A percentile compares a stretch with the other conserved stretches of the same genome.
phyloP scores from a whole-genome alignment of 2,797 vertebrate genomes.

The Denticeps clupeoides region DNA sequence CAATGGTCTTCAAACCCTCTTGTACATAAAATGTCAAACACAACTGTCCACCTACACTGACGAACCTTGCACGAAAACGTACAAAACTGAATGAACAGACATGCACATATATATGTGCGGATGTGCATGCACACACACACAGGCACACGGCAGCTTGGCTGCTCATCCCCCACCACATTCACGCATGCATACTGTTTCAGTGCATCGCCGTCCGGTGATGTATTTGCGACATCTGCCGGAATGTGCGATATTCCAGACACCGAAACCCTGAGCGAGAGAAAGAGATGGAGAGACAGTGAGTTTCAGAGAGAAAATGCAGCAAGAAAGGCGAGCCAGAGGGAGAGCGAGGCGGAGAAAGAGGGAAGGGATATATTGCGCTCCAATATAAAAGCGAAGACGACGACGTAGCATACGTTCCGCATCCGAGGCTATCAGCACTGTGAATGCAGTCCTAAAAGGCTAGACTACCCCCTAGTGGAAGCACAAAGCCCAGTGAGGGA shows the following conservation, averaged over 20 bases:
- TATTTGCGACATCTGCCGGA: conserved; percentile 99
- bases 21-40: too few species aligned
- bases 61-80: too few species aligned
- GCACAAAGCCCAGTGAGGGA: conserved; percentile 67
- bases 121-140: conserved; percentile 8
- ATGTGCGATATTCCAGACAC: conserved; percentile 59
- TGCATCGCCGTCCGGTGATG: conserved; percentile 74
- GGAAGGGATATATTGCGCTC: conserved; percentile 27
- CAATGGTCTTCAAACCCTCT: too few species aligned
- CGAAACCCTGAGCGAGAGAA: conserved; percentile 28
- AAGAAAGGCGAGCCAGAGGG: conserved; percentile 11
- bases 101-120: too few species aligned
- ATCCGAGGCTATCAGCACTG: conserved; percentile 55
- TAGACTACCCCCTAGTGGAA: conserved; percentile 90
- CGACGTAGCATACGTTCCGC: conserved; percentile 38
- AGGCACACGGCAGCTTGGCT: conserved; percentile 37
- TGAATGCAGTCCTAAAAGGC: conserved; percentile 75
- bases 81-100: too few species aligned
- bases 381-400: conserved; percentile 7
- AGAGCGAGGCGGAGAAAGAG: conserved; percentile 20
- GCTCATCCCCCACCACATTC: conserved; percentile 68
- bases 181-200: conserved; percentile 67
- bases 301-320: conserved; percentile 21
- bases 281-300: conserved; percentile 13
- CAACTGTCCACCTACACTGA: too few species aligned